Conservation (phyloP, 1,140 invertebrate species). For the Acyrthosiphon pisum region DNA sequence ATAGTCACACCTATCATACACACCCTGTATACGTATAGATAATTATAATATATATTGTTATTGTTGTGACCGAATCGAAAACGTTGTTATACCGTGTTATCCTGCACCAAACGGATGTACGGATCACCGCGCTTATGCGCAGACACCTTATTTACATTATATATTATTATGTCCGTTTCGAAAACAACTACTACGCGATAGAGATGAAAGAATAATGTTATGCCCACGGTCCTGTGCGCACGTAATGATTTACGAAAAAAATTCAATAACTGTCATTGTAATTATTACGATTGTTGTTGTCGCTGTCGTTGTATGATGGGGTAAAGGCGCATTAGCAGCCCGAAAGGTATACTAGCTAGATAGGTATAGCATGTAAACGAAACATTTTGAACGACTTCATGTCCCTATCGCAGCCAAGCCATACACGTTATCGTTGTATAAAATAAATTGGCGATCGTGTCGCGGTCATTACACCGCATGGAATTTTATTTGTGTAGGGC, state of each 20-base stretch:
- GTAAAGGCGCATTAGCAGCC: background rate
- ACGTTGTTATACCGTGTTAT: background rate
- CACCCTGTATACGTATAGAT: background rate
- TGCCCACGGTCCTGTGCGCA: background rate
- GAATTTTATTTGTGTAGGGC: background rate
- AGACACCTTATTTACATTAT: constrained; percentile 26
- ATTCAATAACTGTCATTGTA: background rate
- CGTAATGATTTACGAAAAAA: constrained; percentile 4
- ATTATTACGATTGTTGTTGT: background rate
- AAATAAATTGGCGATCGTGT: background rate
- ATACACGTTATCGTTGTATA: background rate
- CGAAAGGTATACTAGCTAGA: background rate
- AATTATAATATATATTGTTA: constrained; percentile 1
- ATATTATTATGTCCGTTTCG: background rate
- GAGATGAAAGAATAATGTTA: background rate
- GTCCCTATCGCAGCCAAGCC: background rate
- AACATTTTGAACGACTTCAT: background rate
- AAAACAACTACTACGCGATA: background rate
- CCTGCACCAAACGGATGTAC: constrained; percentile 16
- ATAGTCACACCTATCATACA: background rate
- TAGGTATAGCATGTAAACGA: background rate
- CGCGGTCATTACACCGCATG: background rate
- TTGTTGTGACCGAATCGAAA: constrained; percentile 36
- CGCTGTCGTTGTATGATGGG: too few species aligned
- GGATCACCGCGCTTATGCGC: constrained; percentile 28